phyloP scores from a whole-genome alignment of 2,888 invertebrate genomes.

The Busseola fusca region DNA sequence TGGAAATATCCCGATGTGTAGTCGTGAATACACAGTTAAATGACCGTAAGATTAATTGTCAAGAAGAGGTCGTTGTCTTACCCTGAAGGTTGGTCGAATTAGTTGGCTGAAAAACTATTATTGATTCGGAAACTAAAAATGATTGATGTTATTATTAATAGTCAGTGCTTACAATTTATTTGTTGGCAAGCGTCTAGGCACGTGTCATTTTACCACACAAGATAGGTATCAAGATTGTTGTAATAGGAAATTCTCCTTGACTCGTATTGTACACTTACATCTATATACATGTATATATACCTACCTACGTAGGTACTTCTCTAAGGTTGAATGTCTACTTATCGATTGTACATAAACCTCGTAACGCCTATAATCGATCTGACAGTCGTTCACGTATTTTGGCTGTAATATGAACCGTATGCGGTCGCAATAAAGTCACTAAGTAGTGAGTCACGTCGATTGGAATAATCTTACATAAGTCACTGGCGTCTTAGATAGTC shows the following conservation, averaged over 20 bases:
- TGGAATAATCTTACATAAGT: conserved; percentile 50
- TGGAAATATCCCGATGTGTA: background rate
- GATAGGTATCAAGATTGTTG: conserved; percentile 9
- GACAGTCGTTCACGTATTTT: conserved; percentile 24
- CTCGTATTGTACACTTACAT: conserved; percentile 1
- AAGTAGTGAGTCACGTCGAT: conserved; percentile 36
- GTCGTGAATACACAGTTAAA: background rate
- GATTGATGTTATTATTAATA: conserved; percentile 5
- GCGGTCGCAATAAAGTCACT: conserved; percentile 36
- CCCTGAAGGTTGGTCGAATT: background rate
- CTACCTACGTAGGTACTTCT: conserved; percentile 9
- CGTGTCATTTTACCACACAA: conserved; percentile 29
- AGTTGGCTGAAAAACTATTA: no score
- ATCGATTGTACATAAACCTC: conserved; percentile 50
- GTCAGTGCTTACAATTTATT: conserved; percentile 9
- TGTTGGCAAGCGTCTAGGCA: conserved; percentile 41
- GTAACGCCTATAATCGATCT: conserved; percentile 47
- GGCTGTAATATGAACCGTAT: conserved; percentile 35
- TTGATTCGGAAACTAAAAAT: conserved; percentile 8
- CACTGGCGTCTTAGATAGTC: conserved; percentile 52
- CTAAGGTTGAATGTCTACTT: conserved; percentile 38
- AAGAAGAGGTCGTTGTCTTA: background rate
- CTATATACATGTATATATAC: background rate
- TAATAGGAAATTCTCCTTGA: conserved; percentile 24
- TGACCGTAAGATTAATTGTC: conserved; percentile 3